These are phyloP conservation scores for Thomomys bottae DNA, from an alignment of 2,113 vertebrate genomes.

Conservation along the genomic window DNA sequence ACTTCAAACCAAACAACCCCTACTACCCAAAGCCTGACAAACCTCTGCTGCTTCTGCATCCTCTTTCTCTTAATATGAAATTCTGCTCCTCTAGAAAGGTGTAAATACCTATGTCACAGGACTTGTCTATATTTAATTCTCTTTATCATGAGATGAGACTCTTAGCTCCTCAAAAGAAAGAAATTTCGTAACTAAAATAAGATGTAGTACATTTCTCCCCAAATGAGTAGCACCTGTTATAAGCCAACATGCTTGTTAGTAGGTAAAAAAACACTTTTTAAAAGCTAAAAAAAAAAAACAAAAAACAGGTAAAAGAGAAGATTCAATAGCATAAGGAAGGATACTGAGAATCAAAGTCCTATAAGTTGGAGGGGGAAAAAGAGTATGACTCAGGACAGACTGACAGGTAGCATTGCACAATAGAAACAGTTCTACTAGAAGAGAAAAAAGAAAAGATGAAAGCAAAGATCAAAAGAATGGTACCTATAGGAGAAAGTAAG, in stretches of 20 bases:
- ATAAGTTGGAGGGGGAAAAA: background rate
- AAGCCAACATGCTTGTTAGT: background rate
- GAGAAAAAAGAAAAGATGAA: background rate
- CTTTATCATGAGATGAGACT: background rate
- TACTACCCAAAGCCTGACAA: background rate
- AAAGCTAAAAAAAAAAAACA: conserved; percentile 52
- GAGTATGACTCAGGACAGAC: background rate
- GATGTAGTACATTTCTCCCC: background rate
- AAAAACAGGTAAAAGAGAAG: background rate
- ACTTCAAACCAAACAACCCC: conserved; percentile 12
- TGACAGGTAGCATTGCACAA: conserved; percentile 14
- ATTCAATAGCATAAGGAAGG: background rate
- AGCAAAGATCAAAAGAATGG: conserved; percentile 19
- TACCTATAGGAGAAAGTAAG: conserved; percentile 31
- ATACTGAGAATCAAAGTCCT: conserved; percentile 2
- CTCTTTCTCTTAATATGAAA: background rate
- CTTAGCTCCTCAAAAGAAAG: conserved; percentile 8
- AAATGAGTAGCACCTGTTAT: background rate
- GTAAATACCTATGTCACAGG: background rate
- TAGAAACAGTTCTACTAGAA: conserved; percentile 25
- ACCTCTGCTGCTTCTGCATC: background rate
- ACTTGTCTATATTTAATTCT: conserved; percentile 32
- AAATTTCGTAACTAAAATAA: conserved; percentile 13
- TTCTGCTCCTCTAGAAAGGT: background rate
- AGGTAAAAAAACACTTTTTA: background rate